phyloP scores from a whole-genome alignment of 1,140 invertebrate species.

The Acyrthosiphon pisum region DNA sequence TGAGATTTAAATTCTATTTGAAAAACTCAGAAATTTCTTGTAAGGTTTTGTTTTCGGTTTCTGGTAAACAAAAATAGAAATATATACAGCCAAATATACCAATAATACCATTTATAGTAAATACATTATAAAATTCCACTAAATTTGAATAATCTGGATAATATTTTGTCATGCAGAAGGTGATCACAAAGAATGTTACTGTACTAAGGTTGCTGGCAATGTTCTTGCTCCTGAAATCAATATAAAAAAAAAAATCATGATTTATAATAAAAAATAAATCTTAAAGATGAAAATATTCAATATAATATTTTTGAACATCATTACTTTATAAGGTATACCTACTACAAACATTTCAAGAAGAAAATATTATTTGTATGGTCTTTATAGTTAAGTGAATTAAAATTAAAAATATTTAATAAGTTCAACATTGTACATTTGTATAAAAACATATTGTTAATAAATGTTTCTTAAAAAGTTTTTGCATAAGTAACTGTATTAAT shows the following conservation, averaged over 20 bases:
- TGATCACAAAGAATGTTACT: conserved; percentile 57
- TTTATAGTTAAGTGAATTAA: no score
- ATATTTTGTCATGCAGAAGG: conserved; percentile 59
- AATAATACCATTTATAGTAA: conserved; percentile 58
- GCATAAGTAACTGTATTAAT: no score
- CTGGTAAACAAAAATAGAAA: conserved; percentile 59
- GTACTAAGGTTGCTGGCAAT: conserved; percentile 57
- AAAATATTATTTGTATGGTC: no score
- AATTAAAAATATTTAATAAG: no score
- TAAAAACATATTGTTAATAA: no score
- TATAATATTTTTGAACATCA: no score
- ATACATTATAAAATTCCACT: conserved; percentile 52
- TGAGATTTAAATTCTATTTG: not conserved
- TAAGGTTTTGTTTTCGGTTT: conserved; percentile 59
- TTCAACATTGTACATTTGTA: no score
- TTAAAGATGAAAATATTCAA: no score
- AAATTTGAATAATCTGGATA: conserved; percentile 53
- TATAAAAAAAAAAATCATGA: not conserved
- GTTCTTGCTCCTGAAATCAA: conserved; percentile 45
- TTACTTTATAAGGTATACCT: no score
- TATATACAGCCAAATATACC: conserved; percentile 59
- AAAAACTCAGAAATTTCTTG: conserved; percentile 59
- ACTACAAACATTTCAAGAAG: no score
- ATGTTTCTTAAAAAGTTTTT: no score
- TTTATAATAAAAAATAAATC: no score